phyloP scores from a whole-genome alignment of 2,113 vertebrate species.

The Mystacornis crossleyi region DNA sequence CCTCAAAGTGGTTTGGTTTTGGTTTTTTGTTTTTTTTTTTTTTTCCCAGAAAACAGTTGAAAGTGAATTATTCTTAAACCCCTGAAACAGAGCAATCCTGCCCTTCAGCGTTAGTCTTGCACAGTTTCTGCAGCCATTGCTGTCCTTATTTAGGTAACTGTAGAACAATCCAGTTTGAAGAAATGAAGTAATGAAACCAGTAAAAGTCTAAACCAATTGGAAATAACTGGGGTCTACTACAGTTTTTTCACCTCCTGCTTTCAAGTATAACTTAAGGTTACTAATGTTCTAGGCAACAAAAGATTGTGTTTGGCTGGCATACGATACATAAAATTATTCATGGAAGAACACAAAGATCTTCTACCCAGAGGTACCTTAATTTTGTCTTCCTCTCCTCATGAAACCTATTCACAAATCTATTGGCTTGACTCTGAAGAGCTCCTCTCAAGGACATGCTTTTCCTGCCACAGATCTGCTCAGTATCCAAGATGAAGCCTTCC shows the following conservation, averaged over 20 bases:
- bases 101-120: not conserved
- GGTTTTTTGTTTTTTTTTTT: too few species aligned
- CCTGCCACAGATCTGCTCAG: slow-evolving; percentile 89
- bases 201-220: not conserved
- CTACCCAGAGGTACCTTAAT: slow-evolving; percentile 79
- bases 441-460: slow-evolving; percentile 90
- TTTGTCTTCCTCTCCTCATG: slow-evolving; percentile 97
- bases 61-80: not conserved
- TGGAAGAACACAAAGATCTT: not conserved
- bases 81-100: not conserved
- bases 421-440: slow-evolving; percentile 96
- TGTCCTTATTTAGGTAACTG: not conserved
- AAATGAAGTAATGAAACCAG: not conserved
- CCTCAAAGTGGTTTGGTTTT: not conserved
- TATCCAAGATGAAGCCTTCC: slow-evolving; percentile 88
- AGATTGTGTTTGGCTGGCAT: not conserved
- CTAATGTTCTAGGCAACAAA: not conserved
- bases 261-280: not conserved
- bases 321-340: not conserved
- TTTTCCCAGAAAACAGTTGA: not conserved
- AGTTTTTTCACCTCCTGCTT: not conserved
- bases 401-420: slow-evolving; percentile 95
- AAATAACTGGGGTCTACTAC: not conserved
- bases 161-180: not conserved
- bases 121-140: not conserved